Base-by-base conservation (phyloP, 2,113 vertebrate genomes). In the Donacobius atricapilla region DNA sequence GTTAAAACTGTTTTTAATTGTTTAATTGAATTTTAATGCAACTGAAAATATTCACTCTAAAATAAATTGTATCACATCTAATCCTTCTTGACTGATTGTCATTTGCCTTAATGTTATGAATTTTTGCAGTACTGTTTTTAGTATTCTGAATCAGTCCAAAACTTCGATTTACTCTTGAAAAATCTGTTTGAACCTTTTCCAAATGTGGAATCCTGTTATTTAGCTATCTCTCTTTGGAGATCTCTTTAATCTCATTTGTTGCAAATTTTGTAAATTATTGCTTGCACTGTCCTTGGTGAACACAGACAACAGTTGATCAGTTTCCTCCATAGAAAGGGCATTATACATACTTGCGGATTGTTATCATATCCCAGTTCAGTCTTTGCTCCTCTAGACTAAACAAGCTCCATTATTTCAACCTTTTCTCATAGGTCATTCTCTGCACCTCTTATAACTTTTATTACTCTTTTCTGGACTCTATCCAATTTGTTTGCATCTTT, bases 361-460 rank as follows among this genome's bases (percentile, higher is more conserved):
- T 72, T 40, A 25, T 90, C n/a, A 68, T 91, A 48, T 79, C 45
- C 44, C 16, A 37, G 40, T 65, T 93, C 58, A 56, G 30, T 47
- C 66, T 85, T 91, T 93, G n/a, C 22, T 83, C 35, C 60, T 80
- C 72, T 66, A 95, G 89, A 95, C 96, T 94, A 96, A 96, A 97
- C 89, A 94, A 89, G 27, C 13, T 77, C 72, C 60, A 89, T 93
- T 93, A 90, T 92, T 95, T 83, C 39, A 73, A 13, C 50, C 76
- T 90, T 92, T 90, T 47, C 44, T 93, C 83, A 75, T 58, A 81
- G 86, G 64, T 89, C 27, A 81, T 68, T 75, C 89, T 93, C 56
- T 78, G 14, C 21, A 66, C 27, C 72, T 90, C 83, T 87, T 78
- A 71, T 40, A 20, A 84, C 57, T 92, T 95, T 95, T 93, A 92